phyloP scores from a whole-genome alignment of 2,888 invertebrate species.

The Acanthosepion lycidas region DNA sequence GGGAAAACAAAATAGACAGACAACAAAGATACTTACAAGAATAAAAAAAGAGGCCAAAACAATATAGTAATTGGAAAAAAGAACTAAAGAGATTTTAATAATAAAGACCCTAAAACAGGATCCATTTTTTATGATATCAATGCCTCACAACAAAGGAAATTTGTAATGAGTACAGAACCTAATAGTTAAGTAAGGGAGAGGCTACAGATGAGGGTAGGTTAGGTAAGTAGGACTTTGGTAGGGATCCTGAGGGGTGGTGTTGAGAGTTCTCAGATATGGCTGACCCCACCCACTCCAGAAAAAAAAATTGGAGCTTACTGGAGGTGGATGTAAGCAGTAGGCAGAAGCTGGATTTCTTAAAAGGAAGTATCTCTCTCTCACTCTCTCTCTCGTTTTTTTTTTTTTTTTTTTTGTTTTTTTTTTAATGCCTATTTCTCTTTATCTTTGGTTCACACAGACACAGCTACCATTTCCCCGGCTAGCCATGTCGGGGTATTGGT shows the following conservation, averaged over 20 bases:
- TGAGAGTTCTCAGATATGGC: background rate
- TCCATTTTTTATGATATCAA: background rate
- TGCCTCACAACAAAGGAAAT: background rate
- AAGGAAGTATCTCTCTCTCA: background rate
- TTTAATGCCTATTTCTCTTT: background rate
- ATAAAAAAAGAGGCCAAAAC: background rate
- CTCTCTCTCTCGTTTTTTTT: too few relatives aligned
- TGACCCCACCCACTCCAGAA: background rate
- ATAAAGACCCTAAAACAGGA: background rate
- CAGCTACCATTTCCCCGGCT: background rate
- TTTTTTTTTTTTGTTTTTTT: background rate
- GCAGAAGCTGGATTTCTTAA: background rate
- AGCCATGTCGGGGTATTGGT: slow-evolving; percentile 9
- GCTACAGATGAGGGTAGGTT: background rate
- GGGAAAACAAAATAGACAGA: background rate
- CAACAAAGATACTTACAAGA: background rate
- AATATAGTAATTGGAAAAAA: background rate
- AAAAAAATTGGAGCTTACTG: background rate
- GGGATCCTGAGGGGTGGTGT: slow-evolving; percentile 1
- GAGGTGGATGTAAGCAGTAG: background rate
- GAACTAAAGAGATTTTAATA: background rate
- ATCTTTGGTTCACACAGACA: background rate
- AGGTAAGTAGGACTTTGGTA: background rate
- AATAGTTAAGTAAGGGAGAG: background rate
- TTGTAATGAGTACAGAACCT: background rate